Evolutionary conservation across 37 sponge, comb jelly and placozoan genomes (phyloP).

Genomic region (Cladorhizidae sp.): DNA sequence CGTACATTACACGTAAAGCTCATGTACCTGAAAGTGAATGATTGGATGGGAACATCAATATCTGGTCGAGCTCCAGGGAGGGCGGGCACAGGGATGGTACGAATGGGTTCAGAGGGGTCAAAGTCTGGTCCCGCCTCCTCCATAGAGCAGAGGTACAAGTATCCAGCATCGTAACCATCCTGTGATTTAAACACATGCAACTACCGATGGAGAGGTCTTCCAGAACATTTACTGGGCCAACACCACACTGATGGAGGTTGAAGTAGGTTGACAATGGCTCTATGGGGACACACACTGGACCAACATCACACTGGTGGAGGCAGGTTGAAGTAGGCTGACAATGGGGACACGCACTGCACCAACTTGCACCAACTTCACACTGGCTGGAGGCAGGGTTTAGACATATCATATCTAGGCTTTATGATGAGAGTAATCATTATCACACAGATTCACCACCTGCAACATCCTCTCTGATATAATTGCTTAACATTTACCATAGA

Average conservation of each 20-base stretch:
- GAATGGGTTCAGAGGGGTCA: constrained; percentile 52
- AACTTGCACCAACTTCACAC: no score
- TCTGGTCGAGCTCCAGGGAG: constrained; percentile 16
- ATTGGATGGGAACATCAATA: constrained; percentile 62
- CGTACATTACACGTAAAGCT: no score
- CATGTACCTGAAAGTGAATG: constrained; percentile 57
- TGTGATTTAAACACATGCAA: background rate
- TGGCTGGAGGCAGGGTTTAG: no score
- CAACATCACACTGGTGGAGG: no score
- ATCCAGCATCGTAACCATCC: constrained; percentile 94
- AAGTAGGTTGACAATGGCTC: no score
- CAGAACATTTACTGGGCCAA: no score
- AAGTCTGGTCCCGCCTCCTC: constrained; percentile 43
- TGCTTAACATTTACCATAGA: constrained; percentile 84
- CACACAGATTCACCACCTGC: background rate
- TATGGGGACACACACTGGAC: no score
- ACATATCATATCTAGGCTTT: no score
- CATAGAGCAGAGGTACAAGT: constrained; percentile 86
- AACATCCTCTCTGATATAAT: background rate
- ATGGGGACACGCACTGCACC: no score
- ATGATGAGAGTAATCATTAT: no score
- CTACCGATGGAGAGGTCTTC: background rate
- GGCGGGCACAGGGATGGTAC: constrained; percentile 59
- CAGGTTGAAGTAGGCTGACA: no score
- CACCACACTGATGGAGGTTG: background rate